phyloP scores from a whole-genome alignment of 2,888 invertebrate species.

The Belgica antarctica region DNA sequence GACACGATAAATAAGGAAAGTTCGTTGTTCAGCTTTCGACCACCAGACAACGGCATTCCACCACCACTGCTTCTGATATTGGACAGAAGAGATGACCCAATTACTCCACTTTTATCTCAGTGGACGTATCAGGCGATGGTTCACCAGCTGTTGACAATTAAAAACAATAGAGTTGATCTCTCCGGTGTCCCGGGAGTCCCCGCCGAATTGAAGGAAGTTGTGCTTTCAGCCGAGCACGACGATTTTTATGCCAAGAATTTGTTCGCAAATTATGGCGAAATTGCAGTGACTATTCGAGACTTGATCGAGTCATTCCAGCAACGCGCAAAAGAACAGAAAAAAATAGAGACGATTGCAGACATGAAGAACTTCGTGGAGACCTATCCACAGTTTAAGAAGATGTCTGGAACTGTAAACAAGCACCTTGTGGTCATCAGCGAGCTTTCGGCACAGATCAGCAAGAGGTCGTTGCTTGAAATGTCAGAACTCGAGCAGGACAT shows the following conservation, averaged over 20 bases:
- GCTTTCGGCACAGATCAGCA: constrained; percentile 78
- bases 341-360: constrained; percentile 96
- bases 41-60: constrained; percentile 61
- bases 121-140: constrained; percentile 99
- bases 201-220: constrained; percentile 88
- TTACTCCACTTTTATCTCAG: constrained; percentile 92
- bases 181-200: constrained; percentile 78
- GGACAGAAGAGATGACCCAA: constrained; percentile 91
- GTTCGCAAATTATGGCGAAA: constrained; percentile 96
- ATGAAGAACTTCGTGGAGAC: constrained; percentile 99
- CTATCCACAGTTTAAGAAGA: constrained; percentile 97
- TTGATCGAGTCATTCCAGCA: constrained; percentile 97
- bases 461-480: constrained; percentile 78
- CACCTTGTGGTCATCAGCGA: constrained; percentile 97
- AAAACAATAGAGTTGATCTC: constrained; percentile 90
- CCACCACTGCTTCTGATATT: constrained; percentile 82
- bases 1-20: constrained; percentile 87
- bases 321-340: constrained; percentile 92
- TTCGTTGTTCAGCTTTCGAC: constrained; percentile 81
- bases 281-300: constrained; percentile 93
- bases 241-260: constrained; percentile 96
- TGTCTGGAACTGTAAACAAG: constrained; percentile 94
- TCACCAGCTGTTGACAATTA: constrained; percentile 90
- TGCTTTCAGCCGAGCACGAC: constrained; percentile 92
- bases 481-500: constrained; percentile 93